Evolutionary conservation across 1,140 invertebrate species (phyloP).

Genomic region (Batillaria attramentaria): DNA sequence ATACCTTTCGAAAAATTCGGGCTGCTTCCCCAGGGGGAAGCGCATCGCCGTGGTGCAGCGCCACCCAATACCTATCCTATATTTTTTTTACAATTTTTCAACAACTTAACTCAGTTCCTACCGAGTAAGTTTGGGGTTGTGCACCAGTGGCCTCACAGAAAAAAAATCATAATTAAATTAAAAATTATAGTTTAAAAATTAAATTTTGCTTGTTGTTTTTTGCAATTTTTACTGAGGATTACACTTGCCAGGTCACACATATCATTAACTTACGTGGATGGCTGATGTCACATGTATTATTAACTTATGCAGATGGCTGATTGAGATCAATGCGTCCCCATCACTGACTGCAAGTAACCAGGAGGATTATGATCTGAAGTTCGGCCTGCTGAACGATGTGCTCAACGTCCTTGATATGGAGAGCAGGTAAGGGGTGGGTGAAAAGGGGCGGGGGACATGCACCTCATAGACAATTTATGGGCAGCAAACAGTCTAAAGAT

Average conservation of each 20-base stretch:
- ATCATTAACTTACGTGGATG: too few relatives aligned
- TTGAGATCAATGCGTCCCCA: conserved; percentile 73
- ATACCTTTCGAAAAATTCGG: too few relatives aligned
- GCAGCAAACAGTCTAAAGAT: too few relatives aligned
- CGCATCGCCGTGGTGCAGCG: too few relatives aligned
- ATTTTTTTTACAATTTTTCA: too few relatives aligned
- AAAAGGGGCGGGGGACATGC: background rate
- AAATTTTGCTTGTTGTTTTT: background rate
- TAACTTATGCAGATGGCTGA: conserved; percentile 61
- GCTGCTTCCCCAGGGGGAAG: too few relatives aligned
- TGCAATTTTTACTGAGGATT: too few relatives aligned
- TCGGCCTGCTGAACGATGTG: conserved; percentile 71
- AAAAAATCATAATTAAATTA: conserved; percentile 23
- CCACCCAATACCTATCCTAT: too few relatives aligned
- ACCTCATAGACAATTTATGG: background rate
- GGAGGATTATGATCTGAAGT: conserved; percentile 73
- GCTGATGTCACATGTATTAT: background rate
- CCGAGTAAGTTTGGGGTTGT: too few relatives aligned
- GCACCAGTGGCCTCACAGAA: too few relatives aligned
- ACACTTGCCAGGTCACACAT: too few relatives aligned
- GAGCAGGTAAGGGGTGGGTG: conserved; percentile 59
- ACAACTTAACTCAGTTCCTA: too few relatives aligned
- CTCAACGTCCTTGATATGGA: conserved; percentile 73
- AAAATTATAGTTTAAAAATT: conserved; percentile 8
- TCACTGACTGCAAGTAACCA: conserved; percentile 72